Base-by-base conservation (phyloP, 2,113 vertebrate genomes). In the Sitta europaea region DNA sequence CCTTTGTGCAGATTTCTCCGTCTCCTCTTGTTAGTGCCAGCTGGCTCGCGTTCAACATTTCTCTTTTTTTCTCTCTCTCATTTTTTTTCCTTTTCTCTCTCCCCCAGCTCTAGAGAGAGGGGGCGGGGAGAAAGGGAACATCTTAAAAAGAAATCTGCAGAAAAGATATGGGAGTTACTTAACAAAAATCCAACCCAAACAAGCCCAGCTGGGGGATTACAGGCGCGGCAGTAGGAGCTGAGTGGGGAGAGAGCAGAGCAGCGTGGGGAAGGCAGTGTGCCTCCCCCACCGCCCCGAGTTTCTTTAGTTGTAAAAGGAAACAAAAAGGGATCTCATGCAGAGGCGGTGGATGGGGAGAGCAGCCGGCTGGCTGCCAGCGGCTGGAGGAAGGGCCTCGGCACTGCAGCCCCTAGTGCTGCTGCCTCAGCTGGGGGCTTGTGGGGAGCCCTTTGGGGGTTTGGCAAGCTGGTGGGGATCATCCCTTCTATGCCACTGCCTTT, bases 1-100 rank as follows among this genome's bases (percentile, higher is more conserved):
- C 95, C 91, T 97, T 97, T 97, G 94, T 97, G 95, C 89, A 86
- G 92, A 86, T 93, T 86, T 95, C 95, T 97, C 95, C 25, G 67
- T 91, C 97, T 96, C 88, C 93, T 96, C 94, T 94, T 67, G 94
- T 96, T 96, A 7, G 61, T 96, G 94, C 94, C 96, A 97, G 97
- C 91, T 98, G 97, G 97, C 95, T 96, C 86, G 6, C 20, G 40
- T 97, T 98, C 92, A 97, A 88, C 68, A 62, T 81, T 90, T 96
- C 97, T 97, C 94, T 88, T 95, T 89, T 90, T 81, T 55, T 50
- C n/a, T n/a, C 84, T 57, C 74, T 90, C 54, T 43, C 9, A n/a
- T n/a, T 29, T 25, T 29, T 33, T 70, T 50, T 63, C 28, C 45
- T 40, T 27, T 77, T 43, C n/a, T 16, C 33, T 38, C 84, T 79